phyloP scores from a whole-genome alignment of 1,140 invertebrate genomes.

The Papilio polytes region DNA sequence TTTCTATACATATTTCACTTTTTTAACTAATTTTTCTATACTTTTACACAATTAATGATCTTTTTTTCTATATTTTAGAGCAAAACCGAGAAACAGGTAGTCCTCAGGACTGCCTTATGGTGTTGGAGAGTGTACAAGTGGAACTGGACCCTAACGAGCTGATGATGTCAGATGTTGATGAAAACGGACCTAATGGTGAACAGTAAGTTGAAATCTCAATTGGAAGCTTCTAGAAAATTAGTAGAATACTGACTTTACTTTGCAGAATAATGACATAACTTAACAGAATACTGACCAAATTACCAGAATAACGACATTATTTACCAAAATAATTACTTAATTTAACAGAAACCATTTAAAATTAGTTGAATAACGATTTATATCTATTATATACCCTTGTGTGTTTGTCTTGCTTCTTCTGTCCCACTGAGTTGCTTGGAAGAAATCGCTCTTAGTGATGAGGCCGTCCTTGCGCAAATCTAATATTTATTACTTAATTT shows the following conservation, averaged over 20 bases:
- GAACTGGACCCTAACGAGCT: constrained; percentile 64
- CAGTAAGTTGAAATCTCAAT: not conserved
- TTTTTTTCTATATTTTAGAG: not conserved
- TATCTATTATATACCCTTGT: no score
- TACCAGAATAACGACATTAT: not conserved
- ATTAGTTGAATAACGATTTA: no score
- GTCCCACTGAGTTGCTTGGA: no score
- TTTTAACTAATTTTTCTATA: no score
- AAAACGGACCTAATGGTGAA: constrained; percentile 33
- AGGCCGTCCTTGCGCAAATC: no score
- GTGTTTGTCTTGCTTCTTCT: no score
- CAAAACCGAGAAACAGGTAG: constrained; percentile 38
- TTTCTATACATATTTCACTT: no score
- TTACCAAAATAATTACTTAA: not conserved
- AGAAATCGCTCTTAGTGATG: no score
- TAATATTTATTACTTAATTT: no score
- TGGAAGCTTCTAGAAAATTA: no score
- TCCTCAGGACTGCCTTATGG: constrained; percentile 65
- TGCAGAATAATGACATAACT: not conserved
- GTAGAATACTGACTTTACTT: not conserved
- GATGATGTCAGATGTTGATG: constrained; percentile 50
- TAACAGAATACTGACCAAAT: not conserved
- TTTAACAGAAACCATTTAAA: no score
- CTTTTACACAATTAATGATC: no score
- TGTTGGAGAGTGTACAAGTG: constrained; percentile 69